These are phyloP conservation scores for Galeruca laticollis DNA, from an alignment of 2,888 invertebrate genomes.

Conservation along the genomic window DNA sequence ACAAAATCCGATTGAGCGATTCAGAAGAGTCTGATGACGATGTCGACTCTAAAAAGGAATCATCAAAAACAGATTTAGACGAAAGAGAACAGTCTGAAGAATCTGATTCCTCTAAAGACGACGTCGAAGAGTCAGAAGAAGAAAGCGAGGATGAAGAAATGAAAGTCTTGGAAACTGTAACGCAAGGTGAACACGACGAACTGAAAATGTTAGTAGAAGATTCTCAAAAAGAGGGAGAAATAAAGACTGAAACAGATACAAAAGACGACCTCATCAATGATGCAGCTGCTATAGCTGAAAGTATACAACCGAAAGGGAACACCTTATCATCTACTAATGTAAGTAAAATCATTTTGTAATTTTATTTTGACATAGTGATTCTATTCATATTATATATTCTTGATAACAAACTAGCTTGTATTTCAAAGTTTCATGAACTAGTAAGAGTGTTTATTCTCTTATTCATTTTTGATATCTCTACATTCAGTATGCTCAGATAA, in stretches of 20 bases:
- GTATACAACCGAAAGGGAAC: slow-evolving; percentile 97
- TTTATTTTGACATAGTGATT: too few relatives aligned
- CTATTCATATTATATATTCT: too few relatives aligned
- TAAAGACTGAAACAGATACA: slow-evolving; percentile 67
- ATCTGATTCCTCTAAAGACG: slow-evolving; percentile 51
- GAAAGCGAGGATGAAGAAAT: slow-evolving; percentile 55
- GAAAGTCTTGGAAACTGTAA: slow-evolving; percentile 53
- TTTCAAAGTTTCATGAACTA: too few relatives aligned
- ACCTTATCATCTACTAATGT: slow-evolving; percentile 94
- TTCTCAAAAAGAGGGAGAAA: slow-evolving; percentile 60
- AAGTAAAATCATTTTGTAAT: slow-evolving; percentile 55
- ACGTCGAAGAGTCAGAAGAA: slow-evolving; percentile 59
- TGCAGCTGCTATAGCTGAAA: slow-evolving; percentile 93
- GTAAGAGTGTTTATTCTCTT: too few relatives aligned
- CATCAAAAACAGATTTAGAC: slow-evolving; percentile 73
- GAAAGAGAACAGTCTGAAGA: slow-evolving; percentile 72
- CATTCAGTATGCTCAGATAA: too few relatives aligned
- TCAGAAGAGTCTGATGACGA: slow-evolving; percentile 58
- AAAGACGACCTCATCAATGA: slow-evolving; percentile 85
- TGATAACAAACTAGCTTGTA: too few relatives aligned
- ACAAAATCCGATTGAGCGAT: slow-evolving; percentile 69
- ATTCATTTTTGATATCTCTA: too few relatives aligned
- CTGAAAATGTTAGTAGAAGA: slow-evolving; percentile 72
- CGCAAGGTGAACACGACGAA: slow-evolving; percentile 62
- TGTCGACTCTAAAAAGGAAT: slow-evolving; percentile 34